Evolutionary conservation across 2,797 vertebrate genomes (phyloP), one percentile per base, ranked within the genome.

Genomic region (Pipistrellus kuhlii): DNA sequence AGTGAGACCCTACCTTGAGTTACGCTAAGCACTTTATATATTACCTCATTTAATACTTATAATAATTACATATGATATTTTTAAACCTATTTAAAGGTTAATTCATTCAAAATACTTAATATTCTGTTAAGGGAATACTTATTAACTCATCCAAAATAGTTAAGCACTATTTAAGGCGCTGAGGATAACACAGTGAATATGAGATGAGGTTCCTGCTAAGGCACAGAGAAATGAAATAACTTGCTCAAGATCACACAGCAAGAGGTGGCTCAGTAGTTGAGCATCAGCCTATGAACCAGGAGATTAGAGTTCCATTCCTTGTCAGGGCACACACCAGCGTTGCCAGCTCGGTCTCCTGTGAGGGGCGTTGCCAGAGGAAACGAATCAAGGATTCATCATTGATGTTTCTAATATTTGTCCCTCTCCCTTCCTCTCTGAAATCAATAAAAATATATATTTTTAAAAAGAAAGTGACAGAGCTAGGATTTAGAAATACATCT

Each of bases 101-200:
- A 71, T 78, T 91, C 25, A 88, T 59, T 57, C 15, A 69, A 81
- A 83, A 41, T 71, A 75, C 64, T 90, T 92, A 72, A 72, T 83
- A 48, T 30, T 80, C 2, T 27, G 32, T 88, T 83, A 83, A 76
- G 75, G 66, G 69, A 48, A n/a, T 68, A 85, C 85, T 83, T 71
- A 57, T 38, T 86, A 91, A 75, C 75, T 94, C 4, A 86, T 55
- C 48, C 44, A 85, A 46, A 85, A 66, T 71, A 66, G 48, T 94
- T 80, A 57, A 41, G 41, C 30, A 59, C 14, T 68, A 23, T 91
- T 83, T 48, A 87, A 91, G n/a, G 35, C 73, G 12, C 68, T 87
- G 17, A 94, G 59, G 66, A 35, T 85, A 38, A 21, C 66, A 23
- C 32, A 64, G 15, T 81, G 62, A 90, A 44, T 69, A 44, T 88